A percentile compares a stretch with the other conserved stretches of the same genome.
phyloP scores from a whole-genome alignment of 2,113 vertebrate species.

The Pterocles orientalis region DNA sequence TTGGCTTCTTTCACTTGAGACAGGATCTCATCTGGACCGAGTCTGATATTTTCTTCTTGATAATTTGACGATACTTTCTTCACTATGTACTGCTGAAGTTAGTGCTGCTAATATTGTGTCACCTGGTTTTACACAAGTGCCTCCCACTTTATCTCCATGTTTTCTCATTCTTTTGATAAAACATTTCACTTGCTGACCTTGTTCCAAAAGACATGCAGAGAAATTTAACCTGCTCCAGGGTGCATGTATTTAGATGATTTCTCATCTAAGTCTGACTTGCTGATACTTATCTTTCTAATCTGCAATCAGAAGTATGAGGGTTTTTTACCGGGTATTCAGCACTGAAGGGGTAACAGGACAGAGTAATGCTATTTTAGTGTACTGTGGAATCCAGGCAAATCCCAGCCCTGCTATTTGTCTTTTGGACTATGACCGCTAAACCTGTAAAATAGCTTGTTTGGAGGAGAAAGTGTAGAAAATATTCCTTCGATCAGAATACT shows the following conservation, averaged over 20 bases:
- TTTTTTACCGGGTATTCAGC: not conserved
- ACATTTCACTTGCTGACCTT: not conserved
- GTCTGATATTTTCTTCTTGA: not conserved
- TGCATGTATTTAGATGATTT: not conserved
- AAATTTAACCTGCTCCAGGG: not conserved
- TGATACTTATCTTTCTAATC: not conserved
- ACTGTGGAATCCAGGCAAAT: not conserved
- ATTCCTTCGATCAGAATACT: not conserved
- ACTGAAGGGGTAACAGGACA: not conserved
- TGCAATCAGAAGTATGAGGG: not conserved
- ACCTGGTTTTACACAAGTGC: not conserved
- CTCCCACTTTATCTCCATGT: not conserved
- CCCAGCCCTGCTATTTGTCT: not conserved
- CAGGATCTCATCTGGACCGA: not conserved
- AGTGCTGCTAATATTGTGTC: not conserved
- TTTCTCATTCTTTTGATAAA: not conserved
- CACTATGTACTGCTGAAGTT: not conserved
- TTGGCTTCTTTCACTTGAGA: not conserved
- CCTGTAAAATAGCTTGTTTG: not conserved
- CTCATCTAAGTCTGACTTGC: not conserved
- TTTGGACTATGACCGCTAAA: not conserved
- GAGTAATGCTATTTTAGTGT: not conserved
- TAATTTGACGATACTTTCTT: not conserved
- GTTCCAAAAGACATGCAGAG: not conserved
- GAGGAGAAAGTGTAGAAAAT: not conserved